A percentile compares a stretch with the other conserved stretches of the same genome.
phyloP scores from a whole-genome alignment of 2,888 invertebrate genomes.

The Acronicta psi region DNA sequence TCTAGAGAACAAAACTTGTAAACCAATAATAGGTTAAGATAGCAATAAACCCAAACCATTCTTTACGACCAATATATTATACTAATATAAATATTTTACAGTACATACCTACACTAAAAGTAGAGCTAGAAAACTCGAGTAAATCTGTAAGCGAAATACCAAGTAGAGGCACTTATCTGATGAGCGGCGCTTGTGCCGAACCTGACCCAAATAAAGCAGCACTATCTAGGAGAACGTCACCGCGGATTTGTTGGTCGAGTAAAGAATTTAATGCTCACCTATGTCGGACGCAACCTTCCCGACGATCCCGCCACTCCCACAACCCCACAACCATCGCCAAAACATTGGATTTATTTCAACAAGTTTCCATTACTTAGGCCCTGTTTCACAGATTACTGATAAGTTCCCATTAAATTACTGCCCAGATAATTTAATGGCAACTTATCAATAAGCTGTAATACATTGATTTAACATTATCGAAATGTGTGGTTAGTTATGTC shows the following conservation, averaged over 20 bases:
- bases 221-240: constrained; percentile 62
- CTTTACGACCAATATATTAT: too few species aligned
- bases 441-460: too few species aligned
- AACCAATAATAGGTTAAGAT: not conserved
- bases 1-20: not conserved
- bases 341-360: constrained; percentile 38
- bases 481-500: too few species aligned
- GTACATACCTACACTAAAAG: too few species aligned
- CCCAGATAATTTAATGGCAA: too few species aligned
- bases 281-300: constrained; percentile 62
- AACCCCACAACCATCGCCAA: constrained; percentile 2
- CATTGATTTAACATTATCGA: too few species aligned
- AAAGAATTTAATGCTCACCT: constrained; percentile 76
- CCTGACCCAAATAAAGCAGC: constrained; percentile 80
- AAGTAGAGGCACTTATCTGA: constrained; percentile 57
- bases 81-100: constrained; percentile 1
- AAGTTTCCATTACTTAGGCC: constrained; percentile 8
- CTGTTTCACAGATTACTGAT: too few species aligned
- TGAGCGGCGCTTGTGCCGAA: constrained; percentile 60
- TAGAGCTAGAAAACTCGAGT: constrained; percentile 21
- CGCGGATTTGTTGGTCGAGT: constrained; percentile 75
- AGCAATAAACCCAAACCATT: not conserved
- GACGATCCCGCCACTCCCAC: not conserved
- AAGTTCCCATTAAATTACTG: too few species aligned
- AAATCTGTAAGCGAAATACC: constrained; percentile 41